These are phyloP conservation scores for Eulemur macaco DNA, from an alignment of 2,113 vertebrate genomes.

Conservation along the genomic window DNA sequence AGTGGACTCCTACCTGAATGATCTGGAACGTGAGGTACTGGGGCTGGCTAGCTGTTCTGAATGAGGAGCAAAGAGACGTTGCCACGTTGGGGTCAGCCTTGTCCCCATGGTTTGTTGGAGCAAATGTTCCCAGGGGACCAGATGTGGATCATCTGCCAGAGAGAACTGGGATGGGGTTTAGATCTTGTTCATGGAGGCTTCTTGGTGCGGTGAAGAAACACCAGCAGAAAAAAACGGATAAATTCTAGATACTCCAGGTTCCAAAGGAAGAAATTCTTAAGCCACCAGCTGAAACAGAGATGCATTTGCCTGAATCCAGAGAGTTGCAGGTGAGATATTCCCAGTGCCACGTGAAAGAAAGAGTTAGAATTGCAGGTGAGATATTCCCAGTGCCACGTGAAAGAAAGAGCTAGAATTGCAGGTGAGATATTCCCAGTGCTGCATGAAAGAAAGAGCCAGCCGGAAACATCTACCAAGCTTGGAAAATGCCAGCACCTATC, in stretches of 20 bases:
- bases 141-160: not conserved
- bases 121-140: not conserved
- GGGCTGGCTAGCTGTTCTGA: not conserved
- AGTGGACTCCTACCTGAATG: not conserved
- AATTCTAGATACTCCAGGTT: not conserved
- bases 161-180: not conserved
- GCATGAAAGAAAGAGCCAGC: not conserved
- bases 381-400: not conserved
- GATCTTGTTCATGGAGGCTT: not conserved
- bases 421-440: not conserved
- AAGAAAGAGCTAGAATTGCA: not conserved
- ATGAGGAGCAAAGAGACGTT: not conserved
- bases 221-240: not conserved
- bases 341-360: not conserved
- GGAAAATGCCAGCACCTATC: not conserved
- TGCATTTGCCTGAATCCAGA: not conserved
- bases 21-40: not conserved
- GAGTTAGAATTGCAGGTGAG: not conserved
- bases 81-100: not conserved
- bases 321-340: not conserved
- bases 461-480: not conserved
- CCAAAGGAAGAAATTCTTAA: not conserved
- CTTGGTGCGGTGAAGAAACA: not conserved
- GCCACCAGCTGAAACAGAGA: not conserved
- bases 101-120: not conserved